Evolutionary conservation across 2,113 vertebrate species (phyloP).

Genomic region (Dasypus novemcinctus): DNA sequence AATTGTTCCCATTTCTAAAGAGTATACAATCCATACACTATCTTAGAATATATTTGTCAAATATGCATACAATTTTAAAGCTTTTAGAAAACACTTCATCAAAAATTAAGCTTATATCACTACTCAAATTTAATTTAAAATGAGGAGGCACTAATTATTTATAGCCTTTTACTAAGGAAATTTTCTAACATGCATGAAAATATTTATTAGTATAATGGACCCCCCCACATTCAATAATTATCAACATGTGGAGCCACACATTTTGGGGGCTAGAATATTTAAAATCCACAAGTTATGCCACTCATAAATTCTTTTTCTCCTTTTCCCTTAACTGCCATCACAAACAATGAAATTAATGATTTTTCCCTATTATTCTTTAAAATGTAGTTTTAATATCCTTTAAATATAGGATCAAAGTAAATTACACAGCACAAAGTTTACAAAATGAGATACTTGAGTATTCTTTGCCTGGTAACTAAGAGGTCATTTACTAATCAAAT

Average conservation of each 20-base stretch:
- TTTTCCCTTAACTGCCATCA: neutral
- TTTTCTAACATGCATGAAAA: neutral
- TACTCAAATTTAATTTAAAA: conserved; percentile 9
- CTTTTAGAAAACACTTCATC: neutral
- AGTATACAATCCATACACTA: neutral
- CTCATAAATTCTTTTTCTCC: neutral
- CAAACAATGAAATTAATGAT: neutral
- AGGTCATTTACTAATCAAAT: neutral
- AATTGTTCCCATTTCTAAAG: neutral
- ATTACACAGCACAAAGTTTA: conserved; percentile 5
- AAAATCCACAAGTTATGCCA: neutral
- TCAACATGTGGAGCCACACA: neutral
- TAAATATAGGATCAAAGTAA: conserved; percentile 7
- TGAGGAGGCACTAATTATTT: neutral
- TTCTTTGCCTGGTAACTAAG: neutral
- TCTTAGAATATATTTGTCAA: neutral
- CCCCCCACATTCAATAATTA: neutral
- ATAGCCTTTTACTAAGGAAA: neutral
- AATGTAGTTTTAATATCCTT: neutral
- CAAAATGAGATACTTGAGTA: neutral
- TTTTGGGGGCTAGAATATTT: neutral
- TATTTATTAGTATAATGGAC: neutral
- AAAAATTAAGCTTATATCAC: neutral
- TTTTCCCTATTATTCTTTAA: neutral
- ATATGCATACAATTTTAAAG: neutral